These are phyloP conservation scores for Xerus inauris DNA, from an alignment of 2,113 vertebrate species.

Conservation along the genomic window DNA sequence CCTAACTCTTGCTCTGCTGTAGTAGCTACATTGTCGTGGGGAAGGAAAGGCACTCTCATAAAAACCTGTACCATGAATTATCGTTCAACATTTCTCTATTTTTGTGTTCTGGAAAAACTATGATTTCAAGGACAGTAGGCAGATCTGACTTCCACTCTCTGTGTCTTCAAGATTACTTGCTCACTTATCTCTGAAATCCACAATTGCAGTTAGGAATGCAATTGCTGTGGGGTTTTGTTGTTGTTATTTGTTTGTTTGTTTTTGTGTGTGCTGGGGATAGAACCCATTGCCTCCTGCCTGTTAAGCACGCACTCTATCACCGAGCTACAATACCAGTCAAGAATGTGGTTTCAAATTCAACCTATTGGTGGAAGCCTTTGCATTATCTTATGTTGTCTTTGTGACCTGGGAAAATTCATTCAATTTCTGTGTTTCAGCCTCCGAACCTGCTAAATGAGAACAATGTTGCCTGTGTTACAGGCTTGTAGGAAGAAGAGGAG, in stretches of 20 bases:
- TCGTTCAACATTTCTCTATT: background rate
- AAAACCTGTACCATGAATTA: fast-evolving
- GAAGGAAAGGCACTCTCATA: background rate
- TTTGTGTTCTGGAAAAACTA: background rate
- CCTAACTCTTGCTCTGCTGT: no score
- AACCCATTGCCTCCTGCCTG: background rate
- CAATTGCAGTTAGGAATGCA: background rate
- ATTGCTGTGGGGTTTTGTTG: background rate
- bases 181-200: background rate
- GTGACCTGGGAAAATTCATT: background rate
- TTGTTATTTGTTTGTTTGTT: background rate
- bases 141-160: background rate
- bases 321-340: background rate
- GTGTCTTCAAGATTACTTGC: background rate
- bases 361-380: background rate
- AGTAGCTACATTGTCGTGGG: fast-evolving
- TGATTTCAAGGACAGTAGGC: background rate
- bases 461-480: background rate
- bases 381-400: background rate
- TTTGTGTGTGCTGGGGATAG: no score
- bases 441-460: background rate
- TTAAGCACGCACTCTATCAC: background rate
- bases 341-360: background rate
- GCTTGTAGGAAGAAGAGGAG: background rate
- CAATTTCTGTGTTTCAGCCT: background rate